Percentiles rank a stretch among this genome's conserved stretches.
Evolutionary conservation across 2,113 vertebrate genomes (phyloP).

Genomic region (Clupea harengus): DNA sequence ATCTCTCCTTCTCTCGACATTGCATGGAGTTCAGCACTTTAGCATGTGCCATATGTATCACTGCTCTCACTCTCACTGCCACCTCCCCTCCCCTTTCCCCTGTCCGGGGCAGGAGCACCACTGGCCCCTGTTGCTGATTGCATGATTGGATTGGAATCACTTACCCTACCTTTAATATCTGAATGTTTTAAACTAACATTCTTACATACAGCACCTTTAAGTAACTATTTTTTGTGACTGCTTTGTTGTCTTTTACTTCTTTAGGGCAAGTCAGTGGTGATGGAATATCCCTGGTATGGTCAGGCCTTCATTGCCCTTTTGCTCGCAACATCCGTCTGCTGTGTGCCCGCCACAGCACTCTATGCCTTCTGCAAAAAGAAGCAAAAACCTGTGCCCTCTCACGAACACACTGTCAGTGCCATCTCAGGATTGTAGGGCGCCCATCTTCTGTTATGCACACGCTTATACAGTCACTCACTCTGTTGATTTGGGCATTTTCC

Average conservation of each 20-base stretch:
- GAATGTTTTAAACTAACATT: too few relatives aligned
- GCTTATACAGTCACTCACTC: not conserved
- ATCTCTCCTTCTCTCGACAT: too few relatives aligned
- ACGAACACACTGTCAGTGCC: slow-evolving; percentile 29
- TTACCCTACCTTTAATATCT: too few relatives aligned
- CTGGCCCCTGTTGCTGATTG: too few relatives aligned
- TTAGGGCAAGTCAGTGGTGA: slow-evolving; percentile 82
- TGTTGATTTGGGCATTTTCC: not conserved
- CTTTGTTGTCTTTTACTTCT: slow-evolving; percentile 21
- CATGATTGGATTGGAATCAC: too few relatives aligned
- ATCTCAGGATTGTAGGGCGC: slow-evolving; percentile 1
- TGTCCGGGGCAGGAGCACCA: too few relatives aligned
- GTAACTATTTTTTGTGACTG: not conserved
- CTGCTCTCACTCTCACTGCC: too few relatives aligned
- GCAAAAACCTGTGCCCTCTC: slow-evolving; percentile 28
- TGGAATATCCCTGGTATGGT: slow-evolving; percentile 76
- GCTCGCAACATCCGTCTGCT: slow-evolving; percentile 76
- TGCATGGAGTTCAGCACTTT: too few relatives aligned
- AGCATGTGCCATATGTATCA: too few relatives aligned
- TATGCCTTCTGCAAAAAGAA: slow-evolving; percentile 62
- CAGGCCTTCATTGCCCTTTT: slow-evolving; percentile 81
- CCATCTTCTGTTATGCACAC: not conserved
- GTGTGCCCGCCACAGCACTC: slow-evolving; percentile 80
- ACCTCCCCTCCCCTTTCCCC: too few relatives aligned
- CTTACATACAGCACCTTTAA: too few relatives aligned